Percentiles rank a stretch among this genome's conserved stretches.
phyloP scores from a whole-genome alignment of 2,888 invertebrate genomes.

The Pseudococcus viburni region DNA sequence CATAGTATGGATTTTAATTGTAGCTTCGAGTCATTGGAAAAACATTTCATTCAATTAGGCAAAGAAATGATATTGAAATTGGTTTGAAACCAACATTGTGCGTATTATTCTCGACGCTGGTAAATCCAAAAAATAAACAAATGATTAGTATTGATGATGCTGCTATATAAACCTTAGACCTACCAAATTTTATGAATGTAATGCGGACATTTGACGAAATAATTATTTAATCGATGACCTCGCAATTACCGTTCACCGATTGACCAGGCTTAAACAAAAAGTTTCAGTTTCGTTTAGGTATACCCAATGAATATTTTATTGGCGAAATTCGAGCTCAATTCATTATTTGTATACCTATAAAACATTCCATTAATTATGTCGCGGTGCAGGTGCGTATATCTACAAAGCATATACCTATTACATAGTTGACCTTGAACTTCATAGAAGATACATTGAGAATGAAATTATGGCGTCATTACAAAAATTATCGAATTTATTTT shows the following conservation, averaged over 20 bases:
- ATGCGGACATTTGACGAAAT: background rate
- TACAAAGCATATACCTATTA: background rate
- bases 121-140: background rate
- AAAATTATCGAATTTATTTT: background rate
- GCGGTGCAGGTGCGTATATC: background rate
- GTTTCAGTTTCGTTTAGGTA: background rate
- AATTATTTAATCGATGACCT: background rate
- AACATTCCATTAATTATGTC: background rate
- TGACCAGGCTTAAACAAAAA: background rate
- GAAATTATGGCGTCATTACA: background rate
- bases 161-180: background rate
- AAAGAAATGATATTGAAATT: background rate
- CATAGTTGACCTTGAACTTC: background rate
- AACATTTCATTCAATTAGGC: background rate
- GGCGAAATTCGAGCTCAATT: background rate
- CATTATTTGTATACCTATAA: background rate
- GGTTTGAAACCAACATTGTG: background rate
- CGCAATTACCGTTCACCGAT: background rate
- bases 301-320: background rate
- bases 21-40: background rate
- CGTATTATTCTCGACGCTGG: background rate
- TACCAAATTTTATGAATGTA: background rate
- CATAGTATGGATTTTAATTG: background rate
- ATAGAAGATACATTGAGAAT: background rate
- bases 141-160: background rate